Conservation (phyloP, 2,888 invertebrate species). For the Oxytorus armatus region DNA sequence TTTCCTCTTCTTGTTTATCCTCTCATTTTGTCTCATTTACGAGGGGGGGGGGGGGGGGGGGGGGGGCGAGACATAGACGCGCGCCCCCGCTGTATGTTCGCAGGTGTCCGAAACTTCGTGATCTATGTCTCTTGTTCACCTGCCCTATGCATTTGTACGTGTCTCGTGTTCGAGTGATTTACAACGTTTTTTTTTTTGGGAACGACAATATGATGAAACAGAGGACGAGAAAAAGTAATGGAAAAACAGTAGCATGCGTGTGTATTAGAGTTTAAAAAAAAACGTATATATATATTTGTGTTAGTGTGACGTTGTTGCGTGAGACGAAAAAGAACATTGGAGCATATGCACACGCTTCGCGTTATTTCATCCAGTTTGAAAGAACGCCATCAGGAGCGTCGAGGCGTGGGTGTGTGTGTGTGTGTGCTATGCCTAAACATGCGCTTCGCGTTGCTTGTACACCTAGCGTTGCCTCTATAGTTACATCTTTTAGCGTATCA, state of each 20-base stretch:
- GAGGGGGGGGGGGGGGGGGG: neutral
- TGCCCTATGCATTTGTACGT: conserved; percentile 53
- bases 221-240: conserved; percentile 24
- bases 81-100: conserved; percentile 21
- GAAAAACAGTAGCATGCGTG: conserved; percentile 6
- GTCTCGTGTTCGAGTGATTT: conserved; percentile 57
- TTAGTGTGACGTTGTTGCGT: neutral
- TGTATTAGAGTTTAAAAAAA: neutral
- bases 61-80: no score
- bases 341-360: conserved; percentile 28
- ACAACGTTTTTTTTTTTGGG: conserved; percentile 26
- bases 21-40: conserved; percentile 36
- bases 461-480: conserved; percentile 27
- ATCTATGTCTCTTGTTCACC: conserved; percentile 65
- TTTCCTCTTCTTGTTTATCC: no score
- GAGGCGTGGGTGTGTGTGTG: conserved; percentile 31
- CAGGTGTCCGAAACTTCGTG: conserved; percentile 61
- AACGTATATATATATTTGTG: neutral
- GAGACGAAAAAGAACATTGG: conserved; percentile 16
- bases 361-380: conserved; percentile 40
- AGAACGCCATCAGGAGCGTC: conserved; percentile 33
- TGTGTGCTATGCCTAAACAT: conserved; percentile 41
- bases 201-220: conserved; percentile 42
- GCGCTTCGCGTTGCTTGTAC: conserved; percentile 22
- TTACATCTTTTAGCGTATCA: conserved; percentile 22